A percentile compares a stretch with the other conserved stretches of the same genome.
Conservation (phyloP, 2,888 invertebrate species). For the Acanthosepion lycidas region DNA sequence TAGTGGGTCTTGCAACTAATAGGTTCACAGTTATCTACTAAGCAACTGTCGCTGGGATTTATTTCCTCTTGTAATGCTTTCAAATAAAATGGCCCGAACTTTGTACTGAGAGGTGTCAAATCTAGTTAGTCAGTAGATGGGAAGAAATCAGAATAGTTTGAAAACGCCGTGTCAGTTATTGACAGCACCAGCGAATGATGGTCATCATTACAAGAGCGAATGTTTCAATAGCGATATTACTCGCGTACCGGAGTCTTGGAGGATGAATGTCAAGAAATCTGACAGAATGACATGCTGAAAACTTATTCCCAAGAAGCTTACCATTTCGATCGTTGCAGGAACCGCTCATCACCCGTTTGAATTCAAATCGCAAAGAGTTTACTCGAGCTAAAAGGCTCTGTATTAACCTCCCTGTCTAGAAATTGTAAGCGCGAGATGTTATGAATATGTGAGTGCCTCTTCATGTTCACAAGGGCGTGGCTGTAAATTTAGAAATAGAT, state of each 20-base stretch:
- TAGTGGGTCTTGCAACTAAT: no score
- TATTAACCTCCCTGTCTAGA: background rate
- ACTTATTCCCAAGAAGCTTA: background rate
- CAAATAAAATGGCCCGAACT: background rate
- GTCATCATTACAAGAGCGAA: background rate
- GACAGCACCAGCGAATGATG: background rate
- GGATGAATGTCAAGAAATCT: background rate
- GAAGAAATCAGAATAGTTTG: background rate
- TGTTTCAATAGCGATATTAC: background rate
- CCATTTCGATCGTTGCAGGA: background rate
- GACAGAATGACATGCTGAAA: background rate
- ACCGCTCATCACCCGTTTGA: background rate
- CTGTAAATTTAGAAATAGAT: no score
- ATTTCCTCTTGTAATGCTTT: background rate
- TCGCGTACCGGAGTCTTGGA: background rate
- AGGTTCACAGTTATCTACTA: no score
- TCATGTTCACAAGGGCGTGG: no score
- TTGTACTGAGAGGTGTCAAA: background rate
- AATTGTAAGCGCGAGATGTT: background rate
- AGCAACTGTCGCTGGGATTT: background rate
- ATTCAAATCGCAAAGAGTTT: background rate
- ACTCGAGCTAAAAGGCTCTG: background rate
- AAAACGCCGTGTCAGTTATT: background rate
- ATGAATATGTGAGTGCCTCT: no score
- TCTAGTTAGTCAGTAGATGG: background rate